Conservation (phyloP, 2,113 vertebrate species). For the Manacus vitellinus region DNA sequence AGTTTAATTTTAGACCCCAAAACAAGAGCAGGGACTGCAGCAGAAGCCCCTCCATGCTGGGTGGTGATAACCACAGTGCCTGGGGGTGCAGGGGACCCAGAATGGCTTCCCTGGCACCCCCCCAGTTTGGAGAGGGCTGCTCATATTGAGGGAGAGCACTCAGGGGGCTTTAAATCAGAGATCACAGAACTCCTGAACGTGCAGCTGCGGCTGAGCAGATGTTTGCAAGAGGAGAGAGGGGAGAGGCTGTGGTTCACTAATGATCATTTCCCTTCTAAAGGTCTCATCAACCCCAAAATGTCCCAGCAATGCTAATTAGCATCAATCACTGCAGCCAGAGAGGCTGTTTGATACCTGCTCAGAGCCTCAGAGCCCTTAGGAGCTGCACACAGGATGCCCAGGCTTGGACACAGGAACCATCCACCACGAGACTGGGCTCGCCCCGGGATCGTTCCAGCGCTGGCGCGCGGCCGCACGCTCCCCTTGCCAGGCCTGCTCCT, state of each 20-base stretch:
- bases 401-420: not conserved
- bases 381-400: fast-evolving
- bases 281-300: not conserved
- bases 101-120: not conserved
- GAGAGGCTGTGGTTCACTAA: not conserved
- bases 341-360: not conserved
- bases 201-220: not conserved
- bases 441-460: not conserved
- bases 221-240: not conserved
- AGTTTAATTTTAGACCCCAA: not conserved
- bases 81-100: not conserved
- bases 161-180: not conserved
- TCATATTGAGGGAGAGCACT: not conserved
- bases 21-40: not conserved
- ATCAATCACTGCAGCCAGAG: not conserved
- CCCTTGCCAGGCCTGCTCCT: not conserved
- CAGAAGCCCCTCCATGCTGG: not conserved
- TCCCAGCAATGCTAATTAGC: not conserved
- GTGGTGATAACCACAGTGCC: fast-evolving
- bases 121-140: not conserved
- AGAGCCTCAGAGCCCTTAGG: not conserved
- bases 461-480: fast-evolving
- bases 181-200: not conserved
- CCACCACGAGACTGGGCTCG: not conserved
- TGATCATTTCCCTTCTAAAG: not conserved